Conservation (phyloP, 2,113 vertebrate genomes). For the Hiodon alosoides region DNA sequence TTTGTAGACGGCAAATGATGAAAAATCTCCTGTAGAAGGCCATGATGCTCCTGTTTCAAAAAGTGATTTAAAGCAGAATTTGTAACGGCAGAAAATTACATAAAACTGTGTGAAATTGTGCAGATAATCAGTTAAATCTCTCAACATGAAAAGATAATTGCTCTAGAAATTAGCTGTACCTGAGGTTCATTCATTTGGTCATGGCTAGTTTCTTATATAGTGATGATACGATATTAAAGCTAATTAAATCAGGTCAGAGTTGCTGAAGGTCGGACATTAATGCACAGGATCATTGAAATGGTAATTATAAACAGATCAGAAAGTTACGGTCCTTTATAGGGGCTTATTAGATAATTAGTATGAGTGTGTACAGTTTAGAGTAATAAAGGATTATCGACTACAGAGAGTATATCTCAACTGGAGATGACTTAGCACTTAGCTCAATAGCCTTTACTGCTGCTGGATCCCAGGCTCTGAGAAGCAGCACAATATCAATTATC, state of each 20-base stretch:
- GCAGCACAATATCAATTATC: constrained; percentile 15
- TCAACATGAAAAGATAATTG: constrained; percentile 99
- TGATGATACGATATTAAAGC: constrained; percentile 93
- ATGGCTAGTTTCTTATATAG: constrained; percentile 98
- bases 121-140: constrained; percentile 99
- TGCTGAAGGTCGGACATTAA: constrained; percentile 99
- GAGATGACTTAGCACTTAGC: constrained; percentile 55
- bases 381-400: constrained; percentile 84
- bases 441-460: constrained; percentile 12
- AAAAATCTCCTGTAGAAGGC: constrained; percentile 46
- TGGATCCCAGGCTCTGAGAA: neutral
- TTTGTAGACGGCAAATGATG: constrained; percentile 5
- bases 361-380: constrained; percentile 80
- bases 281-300: constrained; percentile 96
- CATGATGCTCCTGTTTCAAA: constrained; percentile 62
- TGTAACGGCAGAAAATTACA: constrained; percentile 81
- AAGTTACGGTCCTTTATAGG: constrained; percentile 95
- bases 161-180: constrained; percentile 98
- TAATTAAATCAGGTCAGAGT: constrained; percentile 99
- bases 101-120: constrained; percentile 98
- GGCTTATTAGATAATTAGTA: constrained; percentile 93
- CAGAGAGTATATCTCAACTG: constrained; percentile 68
- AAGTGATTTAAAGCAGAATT: constrained; percentile 83
- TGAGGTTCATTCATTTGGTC: constrained; percentile 98
- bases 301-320: constrained; percentile 99